Percentiles rank a stretch among this genome's conserved stretches.
Evolutionary conservation across 1,140 invertebrate genomes (phyloP).

Genomic region (Heliconius himera): DNA sequence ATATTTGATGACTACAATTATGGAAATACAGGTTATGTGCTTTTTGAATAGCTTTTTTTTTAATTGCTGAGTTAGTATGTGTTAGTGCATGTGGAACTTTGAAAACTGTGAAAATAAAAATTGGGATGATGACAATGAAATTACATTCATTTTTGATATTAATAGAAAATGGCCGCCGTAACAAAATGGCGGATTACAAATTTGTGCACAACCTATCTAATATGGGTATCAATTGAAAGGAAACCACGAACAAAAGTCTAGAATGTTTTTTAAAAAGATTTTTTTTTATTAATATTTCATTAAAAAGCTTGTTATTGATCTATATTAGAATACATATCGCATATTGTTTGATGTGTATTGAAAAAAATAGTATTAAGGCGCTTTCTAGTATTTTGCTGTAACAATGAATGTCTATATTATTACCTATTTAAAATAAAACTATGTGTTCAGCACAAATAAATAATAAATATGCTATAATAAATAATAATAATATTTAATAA

Average conservation of each 20-base stretch:
- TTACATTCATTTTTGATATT: no score
- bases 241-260: no score
- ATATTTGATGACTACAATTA: constrained; percentile 19
- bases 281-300: not conserved
- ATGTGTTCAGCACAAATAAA: constrained; percentile 22
- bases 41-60: not conserved
- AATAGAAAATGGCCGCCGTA: no score
- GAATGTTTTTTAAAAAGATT: no score
- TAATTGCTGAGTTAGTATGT: no score
- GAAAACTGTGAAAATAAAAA: no score
- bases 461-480: not conserved
- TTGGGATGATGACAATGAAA: no score
- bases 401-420: constrained; percentile 4
- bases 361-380: not conserved
- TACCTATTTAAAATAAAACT: constrained; percentile 10
- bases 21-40: constrained; percentile 8
- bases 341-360: not conserved
- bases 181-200: no score
- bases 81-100: no score
- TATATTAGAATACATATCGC: not conserved
- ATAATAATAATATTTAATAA: not conserved
- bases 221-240: no score
- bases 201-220: no score
- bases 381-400: not conserved
- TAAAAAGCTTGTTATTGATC: not conserved